Evolutionary conservation across 2,888 invertebrate genomes (phyloP), one percentile per base, ranked within the genome.

Genomic region (Halocaridina rubra): DNA sequence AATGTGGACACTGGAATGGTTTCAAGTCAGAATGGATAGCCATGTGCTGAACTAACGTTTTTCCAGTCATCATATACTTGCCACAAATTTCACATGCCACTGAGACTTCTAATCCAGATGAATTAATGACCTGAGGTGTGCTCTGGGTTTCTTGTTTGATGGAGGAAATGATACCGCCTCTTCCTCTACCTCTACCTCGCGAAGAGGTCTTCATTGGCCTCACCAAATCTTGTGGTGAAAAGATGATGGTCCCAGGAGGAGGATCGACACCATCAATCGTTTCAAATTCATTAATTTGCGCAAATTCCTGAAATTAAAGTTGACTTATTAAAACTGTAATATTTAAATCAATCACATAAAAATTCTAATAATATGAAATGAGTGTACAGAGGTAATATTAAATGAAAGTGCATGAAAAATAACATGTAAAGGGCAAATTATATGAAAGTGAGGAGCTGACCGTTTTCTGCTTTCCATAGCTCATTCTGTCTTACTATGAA

Each of bases 1-100:
- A 88, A 61, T 88, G 88, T 3, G 88, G 88, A 16, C 88, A 88
- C 84, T 88, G 88, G 32, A 86, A 88, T 5, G 88, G 88, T 67
- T 88, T 88, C 3, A 88, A 24, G 29, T 88, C 88, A 4, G 84
- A 80, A 67, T 88, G 88, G 16, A 86, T 88, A 24, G 88, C 80
- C 88, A 88, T 86, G 59, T 88, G 88, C 57, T 88, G 88, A 7
- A 88, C 84, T 16, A 88, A 59, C 4, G 86, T 86, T 46, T 88
- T 88, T 3, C 88, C 88, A 19, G 84, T 81, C 79, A 86, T 86
- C 81, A 88, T 86, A 13, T 86, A 78, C 39, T 88, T 86, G 3
- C 86, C 86, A 72, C 88, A 88, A 13, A 81, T 46, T 29, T 86
- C 84, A 67, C 88, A 88, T 1, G 84, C 74, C 24, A 88, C 80